These are phyloP conservation scores for Melopsittacus undulatus DNA, from an alignment of 2,797 vertebrate species.

Conservation along the genomic window DNA sequence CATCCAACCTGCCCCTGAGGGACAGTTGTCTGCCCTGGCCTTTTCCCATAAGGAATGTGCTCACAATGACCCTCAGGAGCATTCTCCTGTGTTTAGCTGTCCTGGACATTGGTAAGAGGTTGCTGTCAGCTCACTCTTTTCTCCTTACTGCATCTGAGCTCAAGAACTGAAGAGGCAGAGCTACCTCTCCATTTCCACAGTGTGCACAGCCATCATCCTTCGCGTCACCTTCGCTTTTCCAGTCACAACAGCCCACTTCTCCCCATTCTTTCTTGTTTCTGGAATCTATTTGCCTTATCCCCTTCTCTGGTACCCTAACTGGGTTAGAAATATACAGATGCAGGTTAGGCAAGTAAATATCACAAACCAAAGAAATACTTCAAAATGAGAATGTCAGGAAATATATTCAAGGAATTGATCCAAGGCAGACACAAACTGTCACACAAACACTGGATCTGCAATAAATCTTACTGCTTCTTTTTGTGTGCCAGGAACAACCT, in stretches of 20 bases:
- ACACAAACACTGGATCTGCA: not conserved
- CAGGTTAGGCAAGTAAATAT: not conserved
- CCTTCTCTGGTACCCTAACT: accelerated
- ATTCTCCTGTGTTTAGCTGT: not conserved
- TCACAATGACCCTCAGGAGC: not conserved
- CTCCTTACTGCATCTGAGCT: not conserved
- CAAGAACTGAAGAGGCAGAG: accelerated
- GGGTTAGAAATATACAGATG: not conserved
- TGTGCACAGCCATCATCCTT: not conserved
- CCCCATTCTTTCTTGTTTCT: not conserved
- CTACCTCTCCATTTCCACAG: not conserved
- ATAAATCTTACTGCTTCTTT: not conserved
- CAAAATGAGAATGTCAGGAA: not conserved
- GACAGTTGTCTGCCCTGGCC: not conserved
- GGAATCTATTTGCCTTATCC: not conserved
- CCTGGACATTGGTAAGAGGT: too few species aligned
- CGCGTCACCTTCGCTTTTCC: not conserved
- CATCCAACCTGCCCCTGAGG: not conserved
- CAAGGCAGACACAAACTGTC: not conserved
- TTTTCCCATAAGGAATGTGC: accelerated
- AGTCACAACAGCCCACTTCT: not conserved
- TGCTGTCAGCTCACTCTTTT: not conserved
- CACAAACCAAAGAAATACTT: not conserved
- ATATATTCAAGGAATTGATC: not conserved
- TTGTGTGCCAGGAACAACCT: not conserved